A percentile compares a stretch with the other conserved stretches of the same genome.
Conservation (phyloP, 37 sponge, comb jelly and placozoan genomes). For the Agelas oroides region DNA sequence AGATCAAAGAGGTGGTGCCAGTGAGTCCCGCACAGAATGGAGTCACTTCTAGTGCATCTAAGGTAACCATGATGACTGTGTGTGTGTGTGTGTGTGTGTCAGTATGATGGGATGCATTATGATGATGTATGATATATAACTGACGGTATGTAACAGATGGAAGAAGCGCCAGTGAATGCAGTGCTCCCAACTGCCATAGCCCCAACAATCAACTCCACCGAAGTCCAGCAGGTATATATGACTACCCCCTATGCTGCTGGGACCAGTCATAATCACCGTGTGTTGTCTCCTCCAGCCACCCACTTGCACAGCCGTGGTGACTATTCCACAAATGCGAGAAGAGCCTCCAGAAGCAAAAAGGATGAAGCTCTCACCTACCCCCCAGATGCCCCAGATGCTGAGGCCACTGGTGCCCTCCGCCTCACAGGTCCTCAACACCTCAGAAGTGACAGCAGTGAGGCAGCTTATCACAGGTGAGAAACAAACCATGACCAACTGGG, state of each 20-base stretch:
- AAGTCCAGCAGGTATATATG: too few relatives aligned
- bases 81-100: too few relatives aligned
- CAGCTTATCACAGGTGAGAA: slow-evolving; percentile 65
- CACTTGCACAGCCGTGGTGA: slow-evolving; percentile 26
- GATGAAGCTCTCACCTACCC: slow-evolving; percentile 7
- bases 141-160: too few relatives aligned
- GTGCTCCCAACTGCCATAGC: too few relatives aligned
- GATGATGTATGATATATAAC: too few relatives aligned
- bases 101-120: too few relatives aligned
- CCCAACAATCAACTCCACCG: too few relatives aligned
- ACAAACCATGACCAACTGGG: too few relatives aligned
- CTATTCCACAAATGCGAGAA: slow-evolving; percentile 12
- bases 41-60: not conserved
- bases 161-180: too few relatives aligned
- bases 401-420: slow-evolving; percentile 1
- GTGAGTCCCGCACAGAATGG: slow-evolving; percentile 25
- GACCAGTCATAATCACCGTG: not conserved
- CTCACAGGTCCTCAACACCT: slow-evolving; percentile 19
- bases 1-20: slow-evolving; percentile 46
- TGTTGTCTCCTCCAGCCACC: not conserved
- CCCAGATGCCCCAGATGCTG: not conserved
- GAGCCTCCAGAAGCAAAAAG: slow-evolving; percentile 24
- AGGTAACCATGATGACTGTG: too few relatives aligned
- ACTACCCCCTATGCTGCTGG: too few relatives aligned
- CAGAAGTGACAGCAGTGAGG: slow-evolving; percentile 62